These are phyloP conservation scores for Puntigrus tetrazona DNA, from an alignment of 2,113 vertebrate genomes.

Conservation along the genomic window DNA sequence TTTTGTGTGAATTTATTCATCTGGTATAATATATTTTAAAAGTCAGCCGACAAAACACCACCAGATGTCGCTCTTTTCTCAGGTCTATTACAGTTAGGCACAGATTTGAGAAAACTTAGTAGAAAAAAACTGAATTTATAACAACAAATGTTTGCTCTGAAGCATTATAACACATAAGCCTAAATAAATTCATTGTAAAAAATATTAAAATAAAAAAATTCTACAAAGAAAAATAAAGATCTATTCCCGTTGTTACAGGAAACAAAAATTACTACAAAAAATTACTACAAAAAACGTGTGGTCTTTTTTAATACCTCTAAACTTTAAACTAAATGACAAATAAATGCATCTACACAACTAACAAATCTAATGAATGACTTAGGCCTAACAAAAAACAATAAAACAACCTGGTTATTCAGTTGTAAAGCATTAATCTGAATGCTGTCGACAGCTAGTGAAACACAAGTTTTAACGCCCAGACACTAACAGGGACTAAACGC, in stretches of 20 bases:
- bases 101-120: neutral
- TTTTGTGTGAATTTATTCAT: neutral
- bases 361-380: neutral
- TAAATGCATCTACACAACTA: neutral
- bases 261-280: neutral
- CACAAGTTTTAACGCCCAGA: neutral
- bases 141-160: neutral
- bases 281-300: neutral
- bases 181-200: neutral
- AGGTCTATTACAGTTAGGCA: neutral
- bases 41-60: neutral
- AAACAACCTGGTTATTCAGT: neutral
- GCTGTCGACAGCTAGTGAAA: neutral
- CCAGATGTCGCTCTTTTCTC: conserved; percentile 44
- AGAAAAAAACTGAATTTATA: neutral
- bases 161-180: neutral
- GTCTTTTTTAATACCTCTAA: neutral
- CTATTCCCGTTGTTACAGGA: neutral
- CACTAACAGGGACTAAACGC: conserved; percentile 28
- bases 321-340: neutral
- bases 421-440: neutral
- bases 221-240: neutral
- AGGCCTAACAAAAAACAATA: neutral
- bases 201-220: neutral
- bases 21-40: neutral